These are phyloP conservation scores for Rhodinocichla rosea DNA, from an alignment of 2,113 vertebrate species.

Conservation along the genomic window DNA sequence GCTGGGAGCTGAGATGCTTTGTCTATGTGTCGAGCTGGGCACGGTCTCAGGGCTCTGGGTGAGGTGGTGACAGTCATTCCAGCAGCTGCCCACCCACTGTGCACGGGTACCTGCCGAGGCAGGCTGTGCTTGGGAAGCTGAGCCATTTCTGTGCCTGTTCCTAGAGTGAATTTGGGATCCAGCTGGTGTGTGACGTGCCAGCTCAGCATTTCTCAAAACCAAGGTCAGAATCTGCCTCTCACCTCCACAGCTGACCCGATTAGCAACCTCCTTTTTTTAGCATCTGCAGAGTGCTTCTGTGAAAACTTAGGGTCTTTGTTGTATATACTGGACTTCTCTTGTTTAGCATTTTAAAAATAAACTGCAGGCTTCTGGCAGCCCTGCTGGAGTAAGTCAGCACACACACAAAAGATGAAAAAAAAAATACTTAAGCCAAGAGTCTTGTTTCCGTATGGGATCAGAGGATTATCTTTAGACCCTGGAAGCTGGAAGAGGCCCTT, in stretches of 20 bases:
- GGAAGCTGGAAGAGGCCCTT: not conserved
- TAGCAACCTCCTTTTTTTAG: conserved; percentile 17
- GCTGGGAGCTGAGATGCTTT: not conserved
- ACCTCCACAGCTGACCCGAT: not conserved
- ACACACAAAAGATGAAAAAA: not conserved
- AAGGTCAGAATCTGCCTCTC: conserved; percentile 5
- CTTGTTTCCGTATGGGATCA: not conserved
- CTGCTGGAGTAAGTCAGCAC: conserved; percentile 5
- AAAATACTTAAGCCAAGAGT: not conserved
- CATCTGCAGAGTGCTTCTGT: not conserved
- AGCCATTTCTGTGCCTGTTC: not conserved
- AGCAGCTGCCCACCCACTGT: not conserved
- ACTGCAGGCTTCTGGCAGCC: not conserved
- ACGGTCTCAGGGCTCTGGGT: not conserved
- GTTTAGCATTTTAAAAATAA: conserved; percentile 54
- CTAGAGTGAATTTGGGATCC: not conserved
- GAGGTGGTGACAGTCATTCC: not conserved
- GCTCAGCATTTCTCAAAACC: not conserved
- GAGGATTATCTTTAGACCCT: not conserved
- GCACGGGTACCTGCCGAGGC: not conserved
- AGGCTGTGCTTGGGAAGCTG: not conserved
- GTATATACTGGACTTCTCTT: conserved; percentile 4
- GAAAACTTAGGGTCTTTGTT: not conserved
- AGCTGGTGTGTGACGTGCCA: not conserved
- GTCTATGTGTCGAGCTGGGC: not conserved